A percentile compares a stretch with the other conserved stretches of the same genome.
Conservation (phyloP, 2,113 vertebrate genomes). For the Megaleporinus macrocephalus region DNA sequence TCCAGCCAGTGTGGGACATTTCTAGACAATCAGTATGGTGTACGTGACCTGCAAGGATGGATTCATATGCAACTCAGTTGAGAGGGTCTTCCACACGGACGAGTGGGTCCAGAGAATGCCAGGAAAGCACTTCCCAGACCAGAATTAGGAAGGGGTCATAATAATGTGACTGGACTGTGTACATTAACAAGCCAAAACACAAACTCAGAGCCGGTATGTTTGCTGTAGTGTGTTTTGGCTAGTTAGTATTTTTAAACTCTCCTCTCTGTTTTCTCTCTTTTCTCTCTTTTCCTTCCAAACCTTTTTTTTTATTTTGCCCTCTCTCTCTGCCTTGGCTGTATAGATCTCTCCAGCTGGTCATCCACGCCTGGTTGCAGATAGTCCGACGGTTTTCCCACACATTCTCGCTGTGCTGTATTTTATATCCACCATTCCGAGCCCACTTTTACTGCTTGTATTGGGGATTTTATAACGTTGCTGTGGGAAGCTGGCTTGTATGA, state of each 20-base stretch:
- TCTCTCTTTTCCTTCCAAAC: background rate
- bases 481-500: slow-evolving; percentile 35
- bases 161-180: too few species aligned
- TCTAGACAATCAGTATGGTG: too few species aligned
- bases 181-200: background rate
- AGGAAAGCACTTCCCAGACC: too few species aligned
- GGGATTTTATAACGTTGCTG: background rate
- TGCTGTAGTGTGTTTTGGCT: too few species aligned
- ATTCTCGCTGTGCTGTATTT: slow-evolving; percentile 68
- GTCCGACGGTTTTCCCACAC: slow-evolving; percentile 53
- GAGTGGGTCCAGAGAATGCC: too few species aligned
- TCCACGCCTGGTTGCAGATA: background rate
- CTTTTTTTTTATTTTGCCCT: background rate
- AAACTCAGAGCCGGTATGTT: too few species aligned
- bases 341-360: background rate
- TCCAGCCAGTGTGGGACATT: too few species aligned
- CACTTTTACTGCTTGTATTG: slow-evolving; percentile 55
- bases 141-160: too few species aligned
- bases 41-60: too few species aligned
- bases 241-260: too few species aligned
- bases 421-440: slow-evolving; percentile 61
- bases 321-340: background rate
- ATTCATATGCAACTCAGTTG: too few species aligned
- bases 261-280: background rate
- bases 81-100: too few species aligned